Evolutionary conservation across 2,888 invertebrate genomes (phyloP), one percentile per base, ranked within the genome.

Genomic region (Yponomeuta sedellus): DNA sequence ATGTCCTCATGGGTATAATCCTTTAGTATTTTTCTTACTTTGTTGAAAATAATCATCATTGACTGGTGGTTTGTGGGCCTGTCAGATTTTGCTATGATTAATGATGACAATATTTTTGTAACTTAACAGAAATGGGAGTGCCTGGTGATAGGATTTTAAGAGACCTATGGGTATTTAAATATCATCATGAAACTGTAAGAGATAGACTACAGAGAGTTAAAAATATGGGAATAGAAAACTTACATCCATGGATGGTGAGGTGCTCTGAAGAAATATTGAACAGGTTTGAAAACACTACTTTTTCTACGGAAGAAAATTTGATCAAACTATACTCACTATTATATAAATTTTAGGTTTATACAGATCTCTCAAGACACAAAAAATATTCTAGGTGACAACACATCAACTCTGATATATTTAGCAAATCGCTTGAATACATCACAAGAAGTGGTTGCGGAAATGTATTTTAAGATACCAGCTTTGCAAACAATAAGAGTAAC

Each of bases 181-280:
- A 94, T 74, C 89, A 91, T 34, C 86, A 92, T 65, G 79, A 88
- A 66, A 89, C 92, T 11, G 92, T 94, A n/a, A 74, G 81, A 66
- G 73, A 87, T 22, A 86, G 94, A 66, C 79, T 94, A 12, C 79
- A 89, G 70, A 83, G 82, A 65, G 88, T 93, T 0, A 86, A 87
- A 75, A 77, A 80, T 61, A 85, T 89, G 68, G 92, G 93, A 64
- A 80, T 90, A 66, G 91, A 82, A 44, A 78, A 84, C 69, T 80
- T 93, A 12, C 93, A 92, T 82, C 94, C 94, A 3, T 94, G 94
- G 94, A 94, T 94, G 93, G 92, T 94, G 44, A 83, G 94, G 70
- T 94, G 94, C 75, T 86, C 93, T 22, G 92, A 93, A 71, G 78
- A 85, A 25, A 87, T 92, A 72, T 78, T 94, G 58, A 82, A 91